phyloP scores from a whole-genome alignment of 2,113 vertebrate genomes.

The Xenopus borealis region DNA sequence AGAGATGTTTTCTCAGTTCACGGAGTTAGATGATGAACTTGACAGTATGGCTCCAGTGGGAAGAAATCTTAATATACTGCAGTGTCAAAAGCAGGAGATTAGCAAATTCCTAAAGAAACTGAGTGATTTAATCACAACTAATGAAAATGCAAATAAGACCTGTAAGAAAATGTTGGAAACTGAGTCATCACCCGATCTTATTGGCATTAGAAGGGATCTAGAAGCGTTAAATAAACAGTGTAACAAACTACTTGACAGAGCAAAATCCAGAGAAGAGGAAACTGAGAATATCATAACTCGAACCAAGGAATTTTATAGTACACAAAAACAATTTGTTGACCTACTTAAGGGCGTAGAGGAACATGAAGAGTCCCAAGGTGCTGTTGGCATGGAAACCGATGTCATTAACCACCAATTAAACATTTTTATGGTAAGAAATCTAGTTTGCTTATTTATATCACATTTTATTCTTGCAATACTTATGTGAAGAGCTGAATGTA shows the following conservation, averaged over 20 bases:
- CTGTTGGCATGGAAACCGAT: conserved; percentile 92
- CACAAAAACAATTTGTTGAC: conserved; percentile 68
- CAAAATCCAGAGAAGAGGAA: conserved; percentile 75
- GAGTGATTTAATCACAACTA: conserved; percentile 77
- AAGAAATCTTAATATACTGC: conserved; percentile 70
- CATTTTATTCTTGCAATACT: no score
- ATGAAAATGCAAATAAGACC: conserved; percentile 76
- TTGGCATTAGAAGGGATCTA: conserved; percentile 88
- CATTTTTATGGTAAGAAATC: conserved; percentile 83
- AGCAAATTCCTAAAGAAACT: conserved; percentile 79
- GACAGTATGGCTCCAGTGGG: conserved; percentile 88
- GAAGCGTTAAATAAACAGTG: conserved; percentile 92
- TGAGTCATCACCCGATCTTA: conserved; percentile 85
- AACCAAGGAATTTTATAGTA: conserved; percentile 77
- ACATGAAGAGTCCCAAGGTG: conserved; percentile 84
- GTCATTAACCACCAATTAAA: conserved; percentile 90
- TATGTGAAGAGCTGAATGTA: no score
- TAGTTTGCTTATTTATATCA: no score
- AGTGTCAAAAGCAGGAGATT: conserved; percentile 75
- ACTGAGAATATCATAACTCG: conserved; percentile 71
- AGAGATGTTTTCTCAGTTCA: conserved; percentile 90
- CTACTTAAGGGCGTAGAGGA: conserved; percentile 72
- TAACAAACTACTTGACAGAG: conserved; percentile 87
- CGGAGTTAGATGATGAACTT: conserved; percentile 93
- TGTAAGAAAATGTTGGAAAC: conserved; percentile 88